Evolutionary conservation across 2,888 invertebrate species (phyloP).

Genomic region (Agriopis aurantiaria): DNA sequence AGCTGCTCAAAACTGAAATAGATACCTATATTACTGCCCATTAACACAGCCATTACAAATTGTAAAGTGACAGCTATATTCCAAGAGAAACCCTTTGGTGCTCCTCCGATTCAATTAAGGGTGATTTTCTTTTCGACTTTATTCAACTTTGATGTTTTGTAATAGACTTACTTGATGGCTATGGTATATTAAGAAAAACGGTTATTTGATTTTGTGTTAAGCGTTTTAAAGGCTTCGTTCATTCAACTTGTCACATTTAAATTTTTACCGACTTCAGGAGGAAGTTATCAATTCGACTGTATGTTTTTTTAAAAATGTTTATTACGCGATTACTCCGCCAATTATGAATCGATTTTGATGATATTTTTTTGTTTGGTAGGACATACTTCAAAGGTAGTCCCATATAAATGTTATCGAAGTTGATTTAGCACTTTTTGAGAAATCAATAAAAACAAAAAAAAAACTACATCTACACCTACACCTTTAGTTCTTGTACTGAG

Average conservation of each 20-base stretch:
- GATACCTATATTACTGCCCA: not conserved
- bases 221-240: conserved; percentile 1
- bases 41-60: conserved; percentile 29
- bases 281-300: too few species aligned
- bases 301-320: too few species aligned
- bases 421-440: too few species aligned
- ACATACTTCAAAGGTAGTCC: too few species aligned
- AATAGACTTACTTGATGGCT: conserved; percentile 21
- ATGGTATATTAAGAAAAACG: conserved; percentile 12
- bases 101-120: conserved; percentile 40
- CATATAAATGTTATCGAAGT: too few species aligned
- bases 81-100: conserved; percentile 25
- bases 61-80: conserved; percentile 27
- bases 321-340: too few species aligned
- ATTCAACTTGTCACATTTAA: not conserved
- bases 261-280: not conserved
- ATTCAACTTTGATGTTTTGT: conserved; percentile 22
- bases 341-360: too few species aligned
- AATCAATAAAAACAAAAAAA: too few species aligned
- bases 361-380: too few species aligned
- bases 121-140: conserved; percentile 31
- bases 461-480: too few species aligned
- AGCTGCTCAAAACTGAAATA: not conserved
- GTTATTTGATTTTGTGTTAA: conserved; percentile 14
- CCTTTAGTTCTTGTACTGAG: too few species aligned